Base-by-base conservation (phyloP, 2,888 invertebrate species). In the Shargacucullia verbasci region DNA sequence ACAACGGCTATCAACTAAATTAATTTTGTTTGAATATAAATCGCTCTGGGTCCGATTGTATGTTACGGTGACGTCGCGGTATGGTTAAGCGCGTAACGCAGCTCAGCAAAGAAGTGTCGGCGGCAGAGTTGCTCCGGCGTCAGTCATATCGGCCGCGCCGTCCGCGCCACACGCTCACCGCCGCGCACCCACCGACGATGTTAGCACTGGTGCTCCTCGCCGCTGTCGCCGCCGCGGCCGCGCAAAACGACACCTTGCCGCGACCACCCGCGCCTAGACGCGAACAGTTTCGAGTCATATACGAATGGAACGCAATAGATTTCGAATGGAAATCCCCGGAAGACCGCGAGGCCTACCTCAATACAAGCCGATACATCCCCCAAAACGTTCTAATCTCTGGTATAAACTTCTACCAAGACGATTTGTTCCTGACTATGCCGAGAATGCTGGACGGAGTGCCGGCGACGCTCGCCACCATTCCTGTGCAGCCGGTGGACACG, bases 261-360 rank as follows among this genome's bases (percentile, higher is more conserved):
- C 86, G 83, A 49, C 78, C 85, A 13, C 86, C 89, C 34, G 64
- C 82, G 8, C 86, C 88, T 6, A 86, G 88, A 55, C 90, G 92
- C 57, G 93, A 94, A 80, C 95, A 95, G 80, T 96, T 97, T 85
- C 94, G 95, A 59, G 96, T 96, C 31, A 94, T 96, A 59, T 96
- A 96, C 87, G 96, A 97, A 89, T 97, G 97, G 97, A 95, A 95
- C 81, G 94, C 94, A 65, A 90, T 97, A 64, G 96, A 97, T 81
- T 96, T 95, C 88, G 95, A 95, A 29, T 97, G 96, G 96, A 95
- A 94, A 34, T 93, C 92, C 63, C 94, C 94, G 45, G 95, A 93
- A 67, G 91, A 92, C 13, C 94, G 95, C 64, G 88, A 93, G 44
- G 87, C 86, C 62, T 96, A 95, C 60, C 83, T 95, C 61, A 92